Conservation (phyloP, 2,113 vertebrate genomes). For the Nymphicus hollandicus region DNA sequence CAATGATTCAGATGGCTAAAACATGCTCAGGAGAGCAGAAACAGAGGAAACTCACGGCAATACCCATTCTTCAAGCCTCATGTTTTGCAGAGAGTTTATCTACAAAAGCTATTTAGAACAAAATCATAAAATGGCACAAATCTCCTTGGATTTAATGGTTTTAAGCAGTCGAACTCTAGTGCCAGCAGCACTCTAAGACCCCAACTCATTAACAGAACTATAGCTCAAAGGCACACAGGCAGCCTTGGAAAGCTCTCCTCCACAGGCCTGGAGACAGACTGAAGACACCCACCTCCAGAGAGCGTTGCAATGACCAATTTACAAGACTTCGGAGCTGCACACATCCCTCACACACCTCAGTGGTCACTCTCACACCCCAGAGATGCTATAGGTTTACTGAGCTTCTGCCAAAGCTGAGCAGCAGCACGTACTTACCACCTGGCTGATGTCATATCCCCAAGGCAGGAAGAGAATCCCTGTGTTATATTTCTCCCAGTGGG, state of each 20-base stretch:
- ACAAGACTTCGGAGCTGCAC: neutral
- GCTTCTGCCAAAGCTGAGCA: neutral
- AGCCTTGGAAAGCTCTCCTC: neutral
- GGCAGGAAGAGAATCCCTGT: slow-evolving; percentile 96
- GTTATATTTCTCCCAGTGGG: slow-evolving; percentile 99
- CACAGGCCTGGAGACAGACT: neutral
- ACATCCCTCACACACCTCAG: neutral
- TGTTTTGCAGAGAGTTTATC: neutral
- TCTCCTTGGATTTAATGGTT: neutral
- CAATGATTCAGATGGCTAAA: neutral
- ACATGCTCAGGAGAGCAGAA: neutral
- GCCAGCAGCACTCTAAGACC: neutral
- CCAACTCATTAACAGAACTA: neutral
- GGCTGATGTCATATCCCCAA: slow-evolving; percentile 98
- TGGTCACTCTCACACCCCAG: neutral
- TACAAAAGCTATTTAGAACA: neutral
- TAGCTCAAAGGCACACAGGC: neutral
- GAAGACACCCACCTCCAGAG: neutral
- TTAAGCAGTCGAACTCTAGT: no score
- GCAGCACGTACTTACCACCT: slow-evolving; percentile 82
- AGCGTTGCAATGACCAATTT: rapidly evolving
- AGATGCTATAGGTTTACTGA: neutral
- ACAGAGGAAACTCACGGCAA: neutral
- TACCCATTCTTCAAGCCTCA: rapidly evolving
- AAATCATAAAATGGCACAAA: neutral